phyloP scores from a whole-genome alignment of 1,140 invertebrate genomes.

The Caenorhabditis latens region DNA sequence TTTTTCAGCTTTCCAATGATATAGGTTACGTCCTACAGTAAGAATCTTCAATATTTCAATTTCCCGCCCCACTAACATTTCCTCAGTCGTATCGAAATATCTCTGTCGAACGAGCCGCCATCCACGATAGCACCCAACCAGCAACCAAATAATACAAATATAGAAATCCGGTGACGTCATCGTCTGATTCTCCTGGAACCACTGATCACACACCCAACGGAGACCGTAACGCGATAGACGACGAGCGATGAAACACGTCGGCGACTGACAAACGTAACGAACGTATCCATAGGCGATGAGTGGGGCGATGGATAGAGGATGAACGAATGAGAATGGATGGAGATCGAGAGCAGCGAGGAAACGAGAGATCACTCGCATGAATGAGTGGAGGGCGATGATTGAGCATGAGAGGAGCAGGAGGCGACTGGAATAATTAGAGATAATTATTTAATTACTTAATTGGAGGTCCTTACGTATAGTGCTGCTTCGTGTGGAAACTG shows the following conservation, averaged over 20 bases:
- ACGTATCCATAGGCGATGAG: conserved; percentile 29
- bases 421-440: conserved; percentile 11
- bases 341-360: conserved; percentile 61
- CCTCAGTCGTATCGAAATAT: conserved; percentile 66
- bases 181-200: conserved; percentile 9
- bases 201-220: conserved; percentile 36
- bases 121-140: conserved; percentile 69
- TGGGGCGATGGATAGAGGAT: conserved; percentile 56
- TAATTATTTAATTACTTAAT: neutral
- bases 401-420: conserved; percentile 43
- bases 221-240: conserved; percentile 14
- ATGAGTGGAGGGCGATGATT: conserved; percentile 28
- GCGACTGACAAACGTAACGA: conserved; percentile 39
- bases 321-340: conserved; percentile 52
- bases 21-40: too few species aligned
- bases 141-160: conserved; percentile 67
- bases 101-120: conserved; percentile 64
- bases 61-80: conserved; percentile 69
- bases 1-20: too few species aligned
- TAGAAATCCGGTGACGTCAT: conserved; percentile 64
- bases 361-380: conserved; percentile 51
- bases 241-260: conserved; percentile 16
- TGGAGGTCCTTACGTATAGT: neutral
- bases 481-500: conserved; percentile 33
- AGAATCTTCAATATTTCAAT: neutral